Evolutionary conservation across 2,113 vertebrate species (phyloP), one percentile per base, ranked within the genome.

Genomic region (Mormyrus iriodes): DNA sequence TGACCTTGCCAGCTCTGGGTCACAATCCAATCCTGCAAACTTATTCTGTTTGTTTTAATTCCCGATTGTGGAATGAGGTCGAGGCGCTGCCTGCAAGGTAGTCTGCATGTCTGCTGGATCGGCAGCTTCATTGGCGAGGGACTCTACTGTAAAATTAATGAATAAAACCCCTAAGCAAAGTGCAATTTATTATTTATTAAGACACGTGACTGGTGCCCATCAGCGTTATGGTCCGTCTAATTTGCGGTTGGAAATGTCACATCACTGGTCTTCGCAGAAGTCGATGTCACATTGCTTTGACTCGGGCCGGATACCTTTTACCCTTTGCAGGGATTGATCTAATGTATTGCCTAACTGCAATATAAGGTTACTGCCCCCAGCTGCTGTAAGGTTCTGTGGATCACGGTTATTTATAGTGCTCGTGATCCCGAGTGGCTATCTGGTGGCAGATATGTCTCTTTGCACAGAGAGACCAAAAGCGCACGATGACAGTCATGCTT

Each of bases 381-480:
- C 49, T 48, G n/a, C 90, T n/a, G 44, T 88, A 44, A 42, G 53
- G 3, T 9, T 48, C 42, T 55, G 35, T 49, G 61, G 42, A 49
- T 12, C 44, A 17, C 1, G n/a, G 39, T 49, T 88, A 88, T 88
- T 88, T 73, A 69, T 88, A 88, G 87, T 3, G 24, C 49, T 61
- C 10, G n/a, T 35, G 85, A 31, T 88, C n/a, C 44, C 19, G 65
- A 21, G 27, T 9, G 24, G 61, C 31, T 69, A 31, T 88, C 87
- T 88, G 61, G 42, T 88, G 58, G 44, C 87, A 82, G 88, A 19
- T 13, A 35, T 42, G 55, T 87, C 7, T 86, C 82, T 84, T 84
- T 44, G 82, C 42, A 24, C n/a, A 44, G 82, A 49, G 82, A 73
- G 65, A 73, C 65, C 27, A 53, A 15, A 53, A 53, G 52, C 52